Percentiles rank a stretch among this genome's conserved stretches.
Evolutionary conservation across 2,113 vertebrate species (phyloP).

Genomic region (Gobius niger): DNA sequence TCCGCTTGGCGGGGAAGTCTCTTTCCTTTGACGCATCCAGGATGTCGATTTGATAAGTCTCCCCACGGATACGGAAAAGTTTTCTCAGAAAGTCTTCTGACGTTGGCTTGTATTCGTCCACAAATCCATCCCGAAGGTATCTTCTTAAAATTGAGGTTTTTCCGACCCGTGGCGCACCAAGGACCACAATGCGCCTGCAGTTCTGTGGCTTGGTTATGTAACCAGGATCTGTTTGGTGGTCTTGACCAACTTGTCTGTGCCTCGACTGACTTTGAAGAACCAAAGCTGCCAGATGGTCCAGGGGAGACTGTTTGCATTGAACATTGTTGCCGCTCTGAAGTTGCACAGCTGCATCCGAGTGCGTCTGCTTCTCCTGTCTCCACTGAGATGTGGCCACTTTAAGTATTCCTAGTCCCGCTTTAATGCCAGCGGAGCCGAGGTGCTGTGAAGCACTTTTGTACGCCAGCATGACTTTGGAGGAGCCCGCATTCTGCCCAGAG

Average conservation of each 20-base stretch:
- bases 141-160: slow-evolving; percentile 78
- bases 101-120: slow-evolving; percentile 77
- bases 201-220: slow-evolving; percentile 71
- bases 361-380: slow-evolving; percentile 69
- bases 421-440: slow-evolving; percentile 63
- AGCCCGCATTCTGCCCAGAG: slow-evolving; percentile 30
- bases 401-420: slow-evolving; percentile 70
- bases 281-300: slow-evolving; percentile 69
- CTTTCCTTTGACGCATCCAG: slow-evolving; percentile 77
- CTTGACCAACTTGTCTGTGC: slow-evolving; percentile 41
- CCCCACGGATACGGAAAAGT: slow-evolving; percentile 76
- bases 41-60: slow-evolving; percentile 78
- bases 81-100: slow-evolving; percentile 79
- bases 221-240: slow-evolving; percentile 28
- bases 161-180: slow-evolving; percentile 77
- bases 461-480: slow-evolving; percentile 60
- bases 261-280: slow-evolving; percentile 58
- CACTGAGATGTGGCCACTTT: slow-evolving; percentile 72
- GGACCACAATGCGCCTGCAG: slow-evolving; percentile 77
- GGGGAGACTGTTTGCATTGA: slow-evolving; percentile 56
- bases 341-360: slow-evolving; percentile 26
- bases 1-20: slow-evolving; percentile 77
- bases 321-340: slow-evolving; percentile 30
- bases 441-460: slow-evolving; percentile 68
- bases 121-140: slow-evolving; percentile 76